Conservation (phyloP, 2,113 vertebrate genomes). For the Ctenomys sociabilis region DNA sequence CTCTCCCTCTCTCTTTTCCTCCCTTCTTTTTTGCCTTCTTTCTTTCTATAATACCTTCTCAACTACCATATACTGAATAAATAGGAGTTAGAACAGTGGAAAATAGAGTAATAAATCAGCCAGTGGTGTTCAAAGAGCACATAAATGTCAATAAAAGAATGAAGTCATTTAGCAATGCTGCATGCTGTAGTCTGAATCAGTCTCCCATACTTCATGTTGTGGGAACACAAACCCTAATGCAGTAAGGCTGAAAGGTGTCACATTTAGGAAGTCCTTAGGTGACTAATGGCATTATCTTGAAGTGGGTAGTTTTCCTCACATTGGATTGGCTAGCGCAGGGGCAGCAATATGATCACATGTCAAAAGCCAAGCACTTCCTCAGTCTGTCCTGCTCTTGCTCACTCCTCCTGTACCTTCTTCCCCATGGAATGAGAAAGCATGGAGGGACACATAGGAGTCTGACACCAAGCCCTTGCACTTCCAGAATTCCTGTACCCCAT, state of each 20-base stretch:
- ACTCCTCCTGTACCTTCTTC: not conserved
- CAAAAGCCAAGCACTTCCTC: accelerated
- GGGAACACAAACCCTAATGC: not conserved
- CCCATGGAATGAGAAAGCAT: not conserved
- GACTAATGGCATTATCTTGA: not conserved
- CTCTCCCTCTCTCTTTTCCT: not conserved
- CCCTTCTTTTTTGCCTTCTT: not conserved
- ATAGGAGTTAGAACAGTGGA: not conserved
- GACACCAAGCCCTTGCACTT: not conserved
- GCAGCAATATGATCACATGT: not conserved
- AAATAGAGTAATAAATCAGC: not conserved
- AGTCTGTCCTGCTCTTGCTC: not conserved
- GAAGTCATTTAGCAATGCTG: not conserved
- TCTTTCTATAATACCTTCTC: not conserved
- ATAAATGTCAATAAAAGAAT: not conserved
- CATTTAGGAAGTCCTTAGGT: not conserved
- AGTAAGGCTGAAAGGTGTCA: not conserved
- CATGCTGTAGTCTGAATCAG: not conserved
- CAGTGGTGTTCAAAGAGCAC: not conserved
- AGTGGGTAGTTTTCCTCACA: not conserved
- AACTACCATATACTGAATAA: not conserved
- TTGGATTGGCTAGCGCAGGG: not conserved
- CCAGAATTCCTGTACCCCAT: not conserved
- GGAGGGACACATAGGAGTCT: not conserved
- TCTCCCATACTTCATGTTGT: not conserved